phyloP scores from a whole-genome alignment of 1,140 invertebrate genomes.

The Brachionus manjavacas region DNA sequence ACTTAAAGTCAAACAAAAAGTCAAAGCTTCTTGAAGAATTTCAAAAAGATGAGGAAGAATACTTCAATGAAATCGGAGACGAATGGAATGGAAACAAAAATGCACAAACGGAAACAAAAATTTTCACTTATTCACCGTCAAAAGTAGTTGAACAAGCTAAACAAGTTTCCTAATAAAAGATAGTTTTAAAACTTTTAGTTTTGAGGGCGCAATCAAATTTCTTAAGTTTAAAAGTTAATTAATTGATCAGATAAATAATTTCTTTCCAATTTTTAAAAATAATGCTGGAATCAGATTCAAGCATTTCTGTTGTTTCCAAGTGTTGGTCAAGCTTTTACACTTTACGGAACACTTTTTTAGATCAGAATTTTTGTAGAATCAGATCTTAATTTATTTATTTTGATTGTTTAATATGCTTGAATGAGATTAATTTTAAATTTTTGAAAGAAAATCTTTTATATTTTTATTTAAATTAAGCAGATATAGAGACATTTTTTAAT shows the following conservation, averaged over 20 bases:
- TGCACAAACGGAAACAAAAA: not conserved
- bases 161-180: not conserved
- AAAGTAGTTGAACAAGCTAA: not conserved
- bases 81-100: not conserved
- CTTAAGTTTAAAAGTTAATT: not conserved
- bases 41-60: slow-evolving; percentile 20
- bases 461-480: slow-evolving; percentile 15
- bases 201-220: not conserved
- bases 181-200: not conserved
- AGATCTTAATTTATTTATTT: not conserved
- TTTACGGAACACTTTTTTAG: not conserved
- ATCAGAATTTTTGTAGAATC: not conserved
- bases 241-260: not conserved
- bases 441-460: not conserved
- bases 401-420: not conserved
- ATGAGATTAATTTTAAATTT: slow-evolving; percentile 12
- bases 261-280: not conserved
- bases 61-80: not conserved
- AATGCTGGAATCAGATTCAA: not conserved
- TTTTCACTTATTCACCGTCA: not conserved
- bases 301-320: not conserved
- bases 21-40: not conserved
- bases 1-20: slow-evolving; percentile 42
- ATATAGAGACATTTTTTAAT: not conserved
- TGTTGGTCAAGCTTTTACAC: not conserved